Conservation (phyloP, 92 coral and sea anemone species). For the Zoanthus gigantus region DNA sequence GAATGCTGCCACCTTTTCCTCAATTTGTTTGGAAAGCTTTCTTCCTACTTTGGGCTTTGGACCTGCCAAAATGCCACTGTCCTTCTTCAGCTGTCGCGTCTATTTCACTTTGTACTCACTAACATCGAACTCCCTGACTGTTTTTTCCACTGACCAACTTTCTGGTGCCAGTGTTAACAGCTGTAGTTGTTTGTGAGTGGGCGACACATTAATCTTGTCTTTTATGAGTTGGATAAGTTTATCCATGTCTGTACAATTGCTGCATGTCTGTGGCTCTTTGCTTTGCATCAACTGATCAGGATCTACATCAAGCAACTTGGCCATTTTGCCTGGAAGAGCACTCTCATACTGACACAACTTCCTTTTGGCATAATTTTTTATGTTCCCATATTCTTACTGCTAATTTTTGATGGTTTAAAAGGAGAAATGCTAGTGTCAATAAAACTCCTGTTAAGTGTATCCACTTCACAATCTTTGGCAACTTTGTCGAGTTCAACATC, state of each 20-base stretch:
- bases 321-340: no score
- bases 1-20: no score
- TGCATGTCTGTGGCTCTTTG: slow-evolving; percentile 13
- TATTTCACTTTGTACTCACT: slow-evolving; percentile 20
- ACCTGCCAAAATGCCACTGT: slow-evolving; percentile 37
- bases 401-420: neutral
- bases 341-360: no score
- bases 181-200: slow-evolving; percentile 17
- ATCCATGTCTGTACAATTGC: slow-evolving; percentile 19
- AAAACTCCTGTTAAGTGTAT: slow-evolving; percentile 31
- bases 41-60: neutral
- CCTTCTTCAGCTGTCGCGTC: slow-evolving; percentile 22
- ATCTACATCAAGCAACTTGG: neutral
- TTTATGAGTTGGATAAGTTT: slow-evolving; percentile 10
- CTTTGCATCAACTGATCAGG: slow-evolving; percentile 7
- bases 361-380: neutral
- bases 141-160: slow-evolving; percentile 15
- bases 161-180: neutral
- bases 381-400: slow-evolving; percentile 11
- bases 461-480: slow-evolving; percentile 36
- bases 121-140: neutral
- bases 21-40: no score
- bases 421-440: slow-evolving; percentile 15
- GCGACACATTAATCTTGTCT: slow-evolving; percentile 10
- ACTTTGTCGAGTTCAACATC: slow-evolving; percentile 11